Evolutionary conservation across 2,888 invertebrate genomes (phyloP).

Genomic region (Hymenopus coronatus): DNA sequence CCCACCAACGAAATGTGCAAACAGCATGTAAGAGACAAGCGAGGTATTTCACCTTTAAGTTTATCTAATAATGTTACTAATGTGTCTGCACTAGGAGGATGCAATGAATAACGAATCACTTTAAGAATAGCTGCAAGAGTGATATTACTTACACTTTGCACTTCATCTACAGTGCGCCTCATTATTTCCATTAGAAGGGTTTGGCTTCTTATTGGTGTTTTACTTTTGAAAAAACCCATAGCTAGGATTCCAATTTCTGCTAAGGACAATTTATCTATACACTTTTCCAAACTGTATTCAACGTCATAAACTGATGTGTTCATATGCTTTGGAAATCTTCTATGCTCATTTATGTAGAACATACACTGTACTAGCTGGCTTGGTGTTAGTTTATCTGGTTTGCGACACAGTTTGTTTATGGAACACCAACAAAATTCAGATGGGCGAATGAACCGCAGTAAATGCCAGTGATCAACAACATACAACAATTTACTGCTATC

Average conservation of each 20-base stretch:
- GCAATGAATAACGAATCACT: slow-evolving; percentile 58
- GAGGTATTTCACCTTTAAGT: slow-evolving; percentile 55
- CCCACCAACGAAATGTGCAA: slow-evolving; percentile 65
- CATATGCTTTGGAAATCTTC: slow-evolving; percentile 46
- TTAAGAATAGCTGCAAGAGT: slow-evolving; percentile 65
- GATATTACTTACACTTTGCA: slow-evolving; percentile 60
- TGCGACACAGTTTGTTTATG: slow-evolving; percentile 56
- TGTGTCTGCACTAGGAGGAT: slow-evolving; percentile 47
- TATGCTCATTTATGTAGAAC: slow-evolving; percentile 62
- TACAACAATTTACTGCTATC: slow-evolving; percentile 54
- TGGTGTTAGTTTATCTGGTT: slow-evolving; percentile 57
- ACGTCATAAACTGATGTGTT: slow-evolving; percentile 62
- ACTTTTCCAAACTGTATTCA: slow-evolving; percentile 55
- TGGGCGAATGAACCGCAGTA: slow-evolving; percentile 53
- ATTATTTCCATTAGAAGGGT: slow-evolving; percentile 54
- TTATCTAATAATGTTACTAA: slow-evolving; percentile 54
- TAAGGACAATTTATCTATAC: slow-evolving; percentile 55
- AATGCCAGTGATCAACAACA: slow-evolving; percentile 63
- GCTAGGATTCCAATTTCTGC: slow-evolving; percentile 69
- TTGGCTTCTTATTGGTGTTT: slow-evolving; percentile 58
- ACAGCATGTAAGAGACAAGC: slow-evolving; percentile 60
- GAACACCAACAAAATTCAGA: slow-evolving; percentile 57
- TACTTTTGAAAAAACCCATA: slow-evolving; percentile 76
- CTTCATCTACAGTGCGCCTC: slow-evolving; percentile 51
- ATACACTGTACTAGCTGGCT: slow-evolving; percentile 64